Evolutionary conservation across 2,888 invertebrate genomes (phyloP), one percentile per base, ranked within the genome.

Genomic region (Scaptodrosophila latifasciaeformis): DNA sequence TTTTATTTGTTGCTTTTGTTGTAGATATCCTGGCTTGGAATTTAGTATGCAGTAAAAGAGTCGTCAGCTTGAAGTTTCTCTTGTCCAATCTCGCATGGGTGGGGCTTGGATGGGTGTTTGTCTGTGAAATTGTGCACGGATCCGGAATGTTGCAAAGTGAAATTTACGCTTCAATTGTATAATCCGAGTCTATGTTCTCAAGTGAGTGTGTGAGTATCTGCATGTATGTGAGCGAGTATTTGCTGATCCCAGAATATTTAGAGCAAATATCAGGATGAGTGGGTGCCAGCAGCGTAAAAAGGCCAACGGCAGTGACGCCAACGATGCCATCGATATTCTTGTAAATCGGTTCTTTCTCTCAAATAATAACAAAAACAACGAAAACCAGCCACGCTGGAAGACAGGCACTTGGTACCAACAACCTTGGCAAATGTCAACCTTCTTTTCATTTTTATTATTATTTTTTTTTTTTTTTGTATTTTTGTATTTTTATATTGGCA

Each of bases 141-240:
- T 56, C 65, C 61, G 62, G 53, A 67, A 67, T 65, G 61, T 65
- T 67, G 68, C 67, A 63, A 65, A 68, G 70, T 61, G 49, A 76
- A 74, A 67, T 79, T 79, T 63, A 79, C 78, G 79, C 78, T 80
- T 78, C 78, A 67, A 68, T 78, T 80, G 80, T 56, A 77, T 64
- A 63, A 59, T 63, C 63, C 58, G 61, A n/a, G n/a, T n/a, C n/a
- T n/a, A n/a, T n/a, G n/a, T n/a, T n/a, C n/a, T n/a, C n/a, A n/a
- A n/a, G n/a, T n/a, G n/a, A n/a, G n/a, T n/a, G n/a, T n/a, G n/a
- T n/a, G n/a, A n/a, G n/a, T n/a, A n/a, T n/a, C n/a, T n/a, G n/a
- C n/a, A n/a, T n/a, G n/a, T n/a, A n/a, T n/a, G n/a, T n/a, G n/a
- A n/a, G n/a, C n/a, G n/a, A n/a, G n/a, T n/a, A n/a, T n/a, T n/a